A percentile compares a stretch with the other conserved stretches of the same genome.
phyloP scores from a whole-genome alignment of 2,113 vertebrate genomes.

The Patagioenas fasciata region DNA sequence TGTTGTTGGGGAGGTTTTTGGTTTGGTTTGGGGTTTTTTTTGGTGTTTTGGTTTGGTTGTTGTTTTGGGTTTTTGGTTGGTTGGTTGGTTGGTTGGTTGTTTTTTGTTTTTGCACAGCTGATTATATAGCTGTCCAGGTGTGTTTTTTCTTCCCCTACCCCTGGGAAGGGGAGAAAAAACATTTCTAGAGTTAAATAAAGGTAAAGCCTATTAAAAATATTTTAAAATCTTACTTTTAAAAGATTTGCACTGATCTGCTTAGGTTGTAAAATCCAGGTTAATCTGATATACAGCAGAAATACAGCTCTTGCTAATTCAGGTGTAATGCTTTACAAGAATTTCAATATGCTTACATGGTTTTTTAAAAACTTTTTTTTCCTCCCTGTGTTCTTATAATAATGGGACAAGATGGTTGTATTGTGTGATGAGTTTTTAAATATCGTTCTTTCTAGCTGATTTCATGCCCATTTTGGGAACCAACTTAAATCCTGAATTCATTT shows the following conservation, averaged over 20 bases:
- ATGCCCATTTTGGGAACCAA: slow-evolving; percentile 95
- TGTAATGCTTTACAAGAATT: not conserved
- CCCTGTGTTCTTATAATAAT: not conserved
- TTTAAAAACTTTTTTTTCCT: not conserved
- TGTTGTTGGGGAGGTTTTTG: no score
- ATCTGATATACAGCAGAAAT: not conserved
- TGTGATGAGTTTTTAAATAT: not conserved
- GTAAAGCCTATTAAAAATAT: not conserved
- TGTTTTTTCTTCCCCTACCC: no score
- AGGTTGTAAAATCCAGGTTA: not conserved
- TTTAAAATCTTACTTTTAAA: not conserved
- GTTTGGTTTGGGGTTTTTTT: no score
- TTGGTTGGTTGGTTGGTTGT: no score
- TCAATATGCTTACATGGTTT: not conserved
- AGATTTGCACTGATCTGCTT: not conserved
- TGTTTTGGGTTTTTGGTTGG: no score
- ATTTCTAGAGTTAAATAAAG: not conserved
- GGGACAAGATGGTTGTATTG: not conserved
- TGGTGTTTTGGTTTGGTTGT: no score
- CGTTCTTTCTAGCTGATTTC: slow-evolving; percentile 84
- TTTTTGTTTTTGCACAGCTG: no score
- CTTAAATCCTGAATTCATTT: slow-evolving; percentile 94
- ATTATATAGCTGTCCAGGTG: no score
- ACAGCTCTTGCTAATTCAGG: not conserved
- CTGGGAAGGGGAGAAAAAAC: not conserved